Conservation (phyloP, 2,113 vertebrate genomes). For the Pardalotus punctatus region DNA sequence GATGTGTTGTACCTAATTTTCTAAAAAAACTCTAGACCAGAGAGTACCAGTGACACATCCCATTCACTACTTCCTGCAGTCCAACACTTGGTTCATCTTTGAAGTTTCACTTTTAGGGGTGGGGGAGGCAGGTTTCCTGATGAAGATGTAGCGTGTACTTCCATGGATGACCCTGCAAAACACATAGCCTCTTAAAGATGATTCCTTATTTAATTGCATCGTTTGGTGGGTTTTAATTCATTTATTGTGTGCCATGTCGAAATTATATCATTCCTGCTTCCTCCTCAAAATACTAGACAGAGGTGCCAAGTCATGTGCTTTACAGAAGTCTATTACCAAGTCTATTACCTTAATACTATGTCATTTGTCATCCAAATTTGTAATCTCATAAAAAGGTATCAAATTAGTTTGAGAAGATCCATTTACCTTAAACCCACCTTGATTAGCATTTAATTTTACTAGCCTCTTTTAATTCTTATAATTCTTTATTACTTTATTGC, state of each 20-base stretch:
- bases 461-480: constrained; percentile 34
- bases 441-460: constrained; percentile 60
- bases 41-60: background rate
- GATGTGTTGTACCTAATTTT: background rate
- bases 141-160: background rate
- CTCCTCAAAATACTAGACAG: background rate
- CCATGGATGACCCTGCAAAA: background rate
- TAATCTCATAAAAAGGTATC: constrained; percentile 31
- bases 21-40: background rate
- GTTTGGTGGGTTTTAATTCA: background rate
- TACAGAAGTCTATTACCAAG: constrained; percentile 40
- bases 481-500: constrained; percentile 30
- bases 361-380: constrained; percentile 36
- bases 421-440: constrained; percentile 43
- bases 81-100: background rate
- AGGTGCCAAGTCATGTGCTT: constrained; percentile 34
- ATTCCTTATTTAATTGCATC: background rate
- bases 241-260: background rate
- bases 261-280: background rate
- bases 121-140: background rate
- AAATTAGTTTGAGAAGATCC: constrained; percentile 19
- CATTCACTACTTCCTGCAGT: background rate
- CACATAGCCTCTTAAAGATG: background rate
- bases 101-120: background rate
- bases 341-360: constrained; percentile 26